phyloP scores from a whole-genome alignment of 2,113 vertebrate species.

The Phaethon lepturus region DNA sequence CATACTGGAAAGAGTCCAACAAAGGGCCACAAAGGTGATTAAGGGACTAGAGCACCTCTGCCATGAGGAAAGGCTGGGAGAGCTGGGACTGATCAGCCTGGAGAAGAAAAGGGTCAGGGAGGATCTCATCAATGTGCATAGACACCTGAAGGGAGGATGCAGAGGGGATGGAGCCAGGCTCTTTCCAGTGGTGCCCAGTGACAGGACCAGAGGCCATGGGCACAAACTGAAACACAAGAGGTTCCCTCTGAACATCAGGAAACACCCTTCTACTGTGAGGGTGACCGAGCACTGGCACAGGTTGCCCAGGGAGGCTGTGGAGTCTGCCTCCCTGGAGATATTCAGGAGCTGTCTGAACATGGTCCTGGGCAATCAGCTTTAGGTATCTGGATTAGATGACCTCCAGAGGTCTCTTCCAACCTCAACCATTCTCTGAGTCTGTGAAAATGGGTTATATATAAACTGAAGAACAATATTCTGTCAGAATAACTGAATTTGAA shows the following conservation, averaged over 20 bases:
- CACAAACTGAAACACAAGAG: background rate
- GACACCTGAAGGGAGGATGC: background rate
- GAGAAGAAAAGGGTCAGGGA: background rate
- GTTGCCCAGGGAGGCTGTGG: background rate
- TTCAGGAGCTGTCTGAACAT: rapidly evolving
- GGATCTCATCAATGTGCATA: background rate
- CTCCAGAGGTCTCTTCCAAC: background rate
- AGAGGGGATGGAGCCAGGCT: background rate
- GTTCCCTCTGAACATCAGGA: background rate
- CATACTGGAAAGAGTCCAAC: background rate
- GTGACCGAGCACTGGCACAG: background rate
- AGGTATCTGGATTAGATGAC: background rate
- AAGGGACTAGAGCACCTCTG: background rate
- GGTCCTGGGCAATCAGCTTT: background rate
- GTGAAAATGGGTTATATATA: background rate
- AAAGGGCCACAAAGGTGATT: background rate
- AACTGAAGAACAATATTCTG: background rate
- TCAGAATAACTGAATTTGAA: background rate
- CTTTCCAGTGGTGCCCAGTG: background rate
- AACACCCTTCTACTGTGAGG: background rate
- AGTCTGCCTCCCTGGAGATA: background rate
- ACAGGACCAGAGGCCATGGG: background rate
- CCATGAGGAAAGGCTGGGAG: background rate
- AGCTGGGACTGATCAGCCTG: background rate
- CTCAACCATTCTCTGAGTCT: background rate